These are phyloP conservation scores for Loriculus beryllinus DNA, from an alignment of 2,797 vertebrate genomes.

Conservation along the genomic window DNA sequence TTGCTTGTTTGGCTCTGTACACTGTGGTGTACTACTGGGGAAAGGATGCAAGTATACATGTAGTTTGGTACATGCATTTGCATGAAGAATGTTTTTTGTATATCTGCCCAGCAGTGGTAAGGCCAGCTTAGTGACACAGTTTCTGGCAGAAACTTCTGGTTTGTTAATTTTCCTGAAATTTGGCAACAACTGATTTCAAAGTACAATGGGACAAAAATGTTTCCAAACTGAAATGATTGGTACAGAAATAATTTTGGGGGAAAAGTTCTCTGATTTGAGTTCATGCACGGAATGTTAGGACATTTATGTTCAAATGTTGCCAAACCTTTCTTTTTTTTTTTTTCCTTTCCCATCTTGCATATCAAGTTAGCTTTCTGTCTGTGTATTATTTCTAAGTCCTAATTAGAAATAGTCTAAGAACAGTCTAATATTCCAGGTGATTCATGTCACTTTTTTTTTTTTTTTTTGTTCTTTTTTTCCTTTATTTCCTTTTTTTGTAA, in stretches of 20 bases:
- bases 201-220: neutral
- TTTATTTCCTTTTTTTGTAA: neutral
- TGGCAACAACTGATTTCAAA: neutral
- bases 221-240: neutral
- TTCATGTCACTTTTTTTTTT: neutral
- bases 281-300: neutral
- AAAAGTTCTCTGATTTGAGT: neutral
- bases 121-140: neutral
- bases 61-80: neutral
- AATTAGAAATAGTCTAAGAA: neutral
- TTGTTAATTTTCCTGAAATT: conserved; percentile 5
- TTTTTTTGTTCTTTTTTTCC: neutral
- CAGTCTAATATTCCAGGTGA: neutral
- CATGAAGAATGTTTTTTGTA: neutral
- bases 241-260: neutral
- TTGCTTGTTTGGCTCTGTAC: neutral
- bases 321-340: neutral
- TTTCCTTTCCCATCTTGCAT: neutral
- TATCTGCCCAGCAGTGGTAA: neutral
- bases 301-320: neutral
- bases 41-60: neutral
- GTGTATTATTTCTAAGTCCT: neutral
- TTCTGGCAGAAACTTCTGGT: conserved; percentile 13
- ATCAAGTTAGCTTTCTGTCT: neutral
- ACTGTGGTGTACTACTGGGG: neutral